These are phyloP conservation scores for Gymnarchus niloticus DNA, from an alignment of 2,113 vertebrate species.

Conservation along the genomic window DNA sequence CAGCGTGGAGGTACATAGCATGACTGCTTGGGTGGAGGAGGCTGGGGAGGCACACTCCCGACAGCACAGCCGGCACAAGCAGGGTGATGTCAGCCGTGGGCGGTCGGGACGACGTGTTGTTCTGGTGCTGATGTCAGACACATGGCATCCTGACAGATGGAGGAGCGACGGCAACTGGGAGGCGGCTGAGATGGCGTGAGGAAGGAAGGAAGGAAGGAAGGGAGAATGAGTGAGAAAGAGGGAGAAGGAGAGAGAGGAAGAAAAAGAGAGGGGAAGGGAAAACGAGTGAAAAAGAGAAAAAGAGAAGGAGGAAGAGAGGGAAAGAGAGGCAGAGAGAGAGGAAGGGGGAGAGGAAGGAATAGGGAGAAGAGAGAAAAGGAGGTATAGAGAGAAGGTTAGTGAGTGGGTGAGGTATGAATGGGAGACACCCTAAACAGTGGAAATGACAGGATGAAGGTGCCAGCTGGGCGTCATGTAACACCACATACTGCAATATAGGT, in stretches of 20 bases:
- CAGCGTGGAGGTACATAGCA: background rate
- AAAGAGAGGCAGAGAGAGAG: background rate
- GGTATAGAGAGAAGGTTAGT: background rate
- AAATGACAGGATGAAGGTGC: background rate
- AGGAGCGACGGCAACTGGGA: constrained; percentile 24
- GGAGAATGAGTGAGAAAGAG: background rate
- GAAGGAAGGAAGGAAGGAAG: background rate
- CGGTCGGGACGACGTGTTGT: background rate
- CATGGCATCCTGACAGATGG: constrained; percentile 45
- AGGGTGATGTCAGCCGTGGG: background rate
- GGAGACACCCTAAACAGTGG: background rate
- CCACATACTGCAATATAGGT: background rate
- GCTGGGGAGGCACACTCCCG: background rate
- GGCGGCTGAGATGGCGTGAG: background rate
- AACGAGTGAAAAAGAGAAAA: background rate
- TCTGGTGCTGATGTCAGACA: constrained; percentile 46
- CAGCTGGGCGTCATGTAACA: background rate
- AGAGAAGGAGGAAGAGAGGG: too few species aligned
- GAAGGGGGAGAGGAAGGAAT: background rate
- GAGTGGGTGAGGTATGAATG: background rate
- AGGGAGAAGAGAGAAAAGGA: background rate
- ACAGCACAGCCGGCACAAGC: background rate
- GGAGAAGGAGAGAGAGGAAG: background rate
- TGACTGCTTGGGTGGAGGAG: background rate
- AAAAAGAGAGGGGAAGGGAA: background rate